Base-by-base conservation (phyloP, 2,888 invertebrate genomes). In the Aphelenchoides bicaudatus region DNA sequence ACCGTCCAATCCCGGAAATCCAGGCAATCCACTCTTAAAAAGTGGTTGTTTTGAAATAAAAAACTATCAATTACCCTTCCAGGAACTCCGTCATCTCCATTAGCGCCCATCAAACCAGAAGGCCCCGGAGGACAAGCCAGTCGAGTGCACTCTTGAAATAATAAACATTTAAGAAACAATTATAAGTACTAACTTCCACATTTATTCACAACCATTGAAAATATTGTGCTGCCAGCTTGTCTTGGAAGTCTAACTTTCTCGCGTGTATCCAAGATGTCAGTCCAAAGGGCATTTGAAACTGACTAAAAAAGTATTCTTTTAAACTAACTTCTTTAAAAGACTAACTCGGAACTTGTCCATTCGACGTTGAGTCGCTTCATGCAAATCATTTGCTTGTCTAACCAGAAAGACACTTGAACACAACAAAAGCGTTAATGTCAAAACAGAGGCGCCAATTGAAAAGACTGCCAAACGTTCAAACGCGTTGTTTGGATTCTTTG, bases 1-100 rank as follows among this genome's bases (percentile, higher is more conserved):
- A 6, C 56, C 56, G 50, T 56, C 56, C n/a, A 34, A n/a, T 61
- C 56, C 56, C n/a, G 62, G 30, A 10, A 23, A 13, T 23, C 56
- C 56, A 19, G 59, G 29, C 21, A 27, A n/a, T 6, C 56, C 56
- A 29, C 27, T 16, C 55, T 21, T 46, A 34, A n/a, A 43, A 43
- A 21, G 25, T 8, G 23, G 10, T 6, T 21, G 43, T 21, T 6
- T 10, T 43, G 10, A 19, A 21, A 25, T 6, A 21, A 43, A 25
- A 8, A 43, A 21, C 8, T 21, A 43, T 6, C 16, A 43, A n/a
- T n/a, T 10, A 34, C 34, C n/a, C n/a, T 10, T 34, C 34, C 34
- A n/a, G 34, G n/a, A 34, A n/a, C n/a, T n/a, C 34, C 34, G n/a
- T 34, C 10, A 10, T 34, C 10, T 25, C 43, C 43, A 25, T 19